Evolutionary conservation across 2,797 vertebrate genomes (phyloP), one percentile per base, ranked within the genome.

Genomic region (Neosalanx taihuensis): DNA sequence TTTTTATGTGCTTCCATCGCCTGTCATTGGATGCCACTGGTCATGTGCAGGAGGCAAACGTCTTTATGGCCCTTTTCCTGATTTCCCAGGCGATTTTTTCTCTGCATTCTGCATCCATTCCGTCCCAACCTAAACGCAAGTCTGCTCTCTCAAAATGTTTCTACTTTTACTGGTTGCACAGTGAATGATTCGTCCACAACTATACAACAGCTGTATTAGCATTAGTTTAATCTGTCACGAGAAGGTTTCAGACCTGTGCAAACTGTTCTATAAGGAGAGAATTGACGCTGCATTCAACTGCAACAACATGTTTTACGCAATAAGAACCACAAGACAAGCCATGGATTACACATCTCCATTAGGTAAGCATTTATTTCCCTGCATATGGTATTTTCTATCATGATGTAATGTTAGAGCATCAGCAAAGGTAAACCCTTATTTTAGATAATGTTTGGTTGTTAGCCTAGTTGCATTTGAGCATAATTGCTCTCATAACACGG

Each of bases 11-110:
- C 94, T 93, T 94, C 91, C 93, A 94, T 94, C 92, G 94, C 91
- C 93, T 93, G 93, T 95, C 94, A 99, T 99, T 98, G 97, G 97
- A 96, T 95, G 95, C 90, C 92, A 92, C 93, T 95, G 96, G 95
- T 99, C 97, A 99, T 97, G 95, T 97, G 97, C 94, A 93, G 90
- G 94, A 95, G 92, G 93, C 91, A 93, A 95, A 93, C 89, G 93
- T 95, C 95, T 96, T 94, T 95, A 95, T 95, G 95, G 96, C 95
- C 94, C 93, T 95, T 94, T 95, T 93, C 93, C 93, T 95, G 94
- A 97, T 97, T 98, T 97, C 96, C 95, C 96, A 94, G 90, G 95
- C 94, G 95, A 94, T 89, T 95, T 94, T 93, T 88, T 91, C 93
- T 91, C 92, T 87, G 93, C 95, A 95, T 95, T 96, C 94, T 93